Evolutionary conservation across 1,140 invertebrate species (phyloP).

Genomic region (Nebria ingens): DNA sequence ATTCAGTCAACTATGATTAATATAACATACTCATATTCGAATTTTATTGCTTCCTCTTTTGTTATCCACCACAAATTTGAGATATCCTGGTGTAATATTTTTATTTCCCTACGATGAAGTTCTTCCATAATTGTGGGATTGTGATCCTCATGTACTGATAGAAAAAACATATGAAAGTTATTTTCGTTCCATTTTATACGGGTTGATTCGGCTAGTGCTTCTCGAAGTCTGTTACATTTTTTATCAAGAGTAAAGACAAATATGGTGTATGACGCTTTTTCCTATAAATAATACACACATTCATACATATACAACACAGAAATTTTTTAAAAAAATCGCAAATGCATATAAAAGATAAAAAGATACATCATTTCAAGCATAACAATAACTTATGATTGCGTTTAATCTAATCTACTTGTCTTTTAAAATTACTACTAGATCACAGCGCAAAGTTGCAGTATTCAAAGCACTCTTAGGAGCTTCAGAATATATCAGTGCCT

Average conservation of each 20-base stretch:
- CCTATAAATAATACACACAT: too few species aligned
- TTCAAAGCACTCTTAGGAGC: too few species aligned
- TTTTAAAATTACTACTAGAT: too few species aligned
- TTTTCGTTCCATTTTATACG: background rate
- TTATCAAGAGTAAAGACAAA: slow-evolving; percentile 3
- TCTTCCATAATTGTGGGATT: background rate
- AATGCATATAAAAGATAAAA: too few species aligned
- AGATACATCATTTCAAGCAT: too few species aligned
- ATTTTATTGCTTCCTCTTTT: background rate
- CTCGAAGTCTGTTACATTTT: background rate
- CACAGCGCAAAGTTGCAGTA: too few species aligned
- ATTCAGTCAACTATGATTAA: background rate
- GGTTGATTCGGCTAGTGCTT: background rate
- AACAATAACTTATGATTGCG: too few species aligned
- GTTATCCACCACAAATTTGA: background rate
- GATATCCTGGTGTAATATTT: background rate
- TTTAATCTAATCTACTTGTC: too few species aligned
- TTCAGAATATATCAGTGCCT: too few species aligned
- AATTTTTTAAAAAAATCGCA: too few species aligned
- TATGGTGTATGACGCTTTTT: background rate
- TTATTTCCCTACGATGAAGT: background rate
- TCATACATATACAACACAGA: too few species aligned
- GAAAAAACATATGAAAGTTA: background rate
- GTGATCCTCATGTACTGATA: background rate
- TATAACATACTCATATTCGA: background rate